Base-by-base conservation (phyloP, 2,888 invertebrate species). In the Drosophila vallismaia region DNA sequence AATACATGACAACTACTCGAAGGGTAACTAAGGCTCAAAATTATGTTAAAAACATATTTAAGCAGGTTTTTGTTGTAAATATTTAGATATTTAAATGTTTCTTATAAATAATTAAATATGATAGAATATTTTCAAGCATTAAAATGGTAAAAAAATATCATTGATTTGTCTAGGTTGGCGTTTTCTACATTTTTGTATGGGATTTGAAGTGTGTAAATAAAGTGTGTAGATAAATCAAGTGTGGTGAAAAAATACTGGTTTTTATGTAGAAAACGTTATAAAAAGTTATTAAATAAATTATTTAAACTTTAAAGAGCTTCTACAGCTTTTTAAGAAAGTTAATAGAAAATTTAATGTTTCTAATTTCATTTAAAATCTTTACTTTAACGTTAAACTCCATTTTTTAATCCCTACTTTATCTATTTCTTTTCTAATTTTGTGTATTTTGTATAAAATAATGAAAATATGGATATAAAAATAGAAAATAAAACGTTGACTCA, bases 401-500 rank as follows among this genome's bases (percentile, higher is more conserved):
- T 19, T 19, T 19, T 19, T 2, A 19, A 19, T 19, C 19, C 19
- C 19, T 19, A 19, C 19, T 1, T 19, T 19, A 19, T 19, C 19
- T 19, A 19, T 19, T 19, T 19, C 19, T 19, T 19, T 19, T 19
- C 19, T 19, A 19, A 19, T 19, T 19, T 19, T 19, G 1, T 19
- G 19, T 19, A 19, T 19, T 19, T 19, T 19, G 0, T 2, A 19
- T 19, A 19, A 19, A 19, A 19, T 19, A 19, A 19, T 1, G 2
- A 19, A 19, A 19, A 19, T 19, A 19, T 19, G 14, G 14, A 14
- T 12, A 36, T 36, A 10, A 9, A 14, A 38, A 0, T n/a, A 38
- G 6, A 6, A 14, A 51, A 0, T 5, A 1, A 12, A 5, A 19
- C 19, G 3, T 9, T 12, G n/a, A 93, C 94, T 94, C 92, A 95